phyloP scores from a whole-genome alignment of 2,888 invertebrate genomes.

The Sarcophaga carnaria region DNA sequence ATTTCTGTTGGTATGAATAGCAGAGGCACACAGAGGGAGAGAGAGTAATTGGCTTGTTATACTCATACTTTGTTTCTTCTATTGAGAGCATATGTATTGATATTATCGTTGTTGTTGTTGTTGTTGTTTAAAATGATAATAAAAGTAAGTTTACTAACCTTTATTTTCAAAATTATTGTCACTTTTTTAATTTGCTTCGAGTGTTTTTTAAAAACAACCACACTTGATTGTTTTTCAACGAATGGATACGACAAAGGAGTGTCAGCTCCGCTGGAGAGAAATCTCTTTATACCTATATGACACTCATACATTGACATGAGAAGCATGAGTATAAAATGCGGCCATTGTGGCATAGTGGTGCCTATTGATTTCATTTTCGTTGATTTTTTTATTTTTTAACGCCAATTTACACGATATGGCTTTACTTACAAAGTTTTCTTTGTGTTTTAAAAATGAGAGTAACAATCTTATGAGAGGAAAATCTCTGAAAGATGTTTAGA shows the following conservation, averaged over 20 bases:
- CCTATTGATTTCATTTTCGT: not conserved
- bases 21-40: too few species aligned
- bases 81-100: not conserved
- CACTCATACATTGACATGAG: slow-evolving; percentile 40
- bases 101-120: too few species aligned
- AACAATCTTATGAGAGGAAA: too few species aligned
- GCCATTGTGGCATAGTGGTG: slow-evolving; percentile 38
- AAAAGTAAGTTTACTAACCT: slow-evolving; percentile 36
- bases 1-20: too few species aligned
- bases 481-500: too few species aligned
- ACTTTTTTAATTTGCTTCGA: not conserved
- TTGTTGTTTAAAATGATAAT: not conserved
- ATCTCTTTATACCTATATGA: not conserved
- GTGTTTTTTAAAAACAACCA: not conserved
- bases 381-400: too few species aligned
- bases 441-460: too few species aligned
- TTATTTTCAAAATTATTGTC: not conserved
- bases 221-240: not conserved
- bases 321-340: slow-evolving; percentile 43
- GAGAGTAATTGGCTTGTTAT: too few species aligned
- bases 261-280: too few species aligned
- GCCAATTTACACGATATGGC: too few species aligned
- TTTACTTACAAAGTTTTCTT: too few species aligned
- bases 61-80: slow-evolving; percentile 21
- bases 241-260: not conserved